These are phyloP conservation scores for Platerodrilus igneus DNA, from an alignment of 2,888 invertebrate species.

Conservation along the genomic window DNA sequence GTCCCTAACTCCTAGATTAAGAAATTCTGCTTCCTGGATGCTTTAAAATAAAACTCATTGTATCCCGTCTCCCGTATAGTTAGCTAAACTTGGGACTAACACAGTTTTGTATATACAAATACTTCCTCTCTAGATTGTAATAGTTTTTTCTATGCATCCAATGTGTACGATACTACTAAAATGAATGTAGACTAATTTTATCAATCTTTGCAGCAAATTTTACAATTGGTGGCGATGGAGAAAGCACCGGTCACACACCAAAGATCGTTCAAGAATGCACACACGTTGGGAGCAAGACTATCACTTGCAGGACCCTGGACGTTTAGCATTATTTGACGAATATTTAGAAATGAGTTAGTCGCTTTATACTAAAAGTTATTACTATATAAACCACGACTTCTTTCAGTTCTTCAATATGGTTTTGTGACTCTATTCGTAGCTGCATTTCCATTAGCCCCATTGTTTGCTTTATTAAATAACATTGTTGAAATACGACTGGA, in stretches of 20 bases:
- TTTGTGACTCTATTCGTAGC: slow-evolving; percentile 97
- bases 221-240: slow-evolving; percentile 88
- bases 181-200: too few relatives aligned
- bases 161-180: too few relatives aligned
- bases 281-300: slow-evolving; percentile 94
- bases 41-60: too few relatives aligned
- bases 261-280: slow-evolving; percentile 66
- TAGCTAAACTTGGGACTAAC: too few relatives aligned
- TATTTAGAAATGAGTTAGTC: slow-evolving; percentile 94
- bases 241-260: slow-evolving; percentile 70
- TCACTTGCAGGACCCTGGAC: slow-evolving; percentile 83
- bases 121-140: too few relatives aligned
- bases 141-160: too few relatives aligned
- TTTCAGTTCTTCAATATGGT: slow-evolving; percentile 90
- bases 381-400: too few relatives aligned
- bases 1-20: too few relatives aligned
- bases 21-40: too few relatives aligned
- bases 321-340: slow-evolving; percentile 90
- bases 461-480: slow-evolving; percentile 93
- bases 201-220: slow-evolving; percentile 62
- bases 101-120: too few relatives aligned
- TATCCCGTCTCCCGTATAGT: too few relatives aligned
- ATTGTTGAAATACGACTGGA: slow-evolving; percentile 92
- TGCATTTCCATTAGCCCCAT: slow-evolving; percentile 92
- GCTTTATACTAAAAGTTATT: slow-evolving; percentile 4